Conservation (phyloP, 2,113 vertebrate genomes). For the Limnothrissa miodon region DNA sequence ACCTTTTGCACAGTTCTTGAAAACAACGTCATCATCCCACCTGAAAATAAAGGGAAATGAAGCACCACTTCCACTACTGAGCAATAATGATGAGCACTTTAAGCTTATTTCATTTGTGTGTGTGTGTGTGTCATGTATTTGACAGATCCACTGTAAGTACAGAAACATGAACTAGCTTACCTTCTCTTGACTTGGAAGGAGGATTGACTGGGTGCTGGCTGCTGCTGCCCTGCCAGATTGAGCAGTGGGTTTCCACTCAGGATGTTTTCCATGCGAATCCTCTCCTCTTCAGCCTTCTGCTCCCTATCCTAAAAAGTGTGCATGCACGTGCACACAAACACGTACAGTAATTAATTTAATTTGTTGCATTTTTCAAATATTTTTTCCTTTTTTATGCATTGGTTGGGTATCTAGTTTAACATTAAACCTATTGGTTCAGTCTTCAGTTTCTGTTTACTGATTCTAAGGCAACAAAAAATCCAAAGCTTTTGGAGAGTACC, state of each 20-base stretch:
- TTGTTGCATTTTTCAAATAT: no score
- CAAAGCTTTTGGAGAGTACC: no score
- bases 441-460: no score
- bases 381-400: no score
- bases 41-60: slow-evolving; percentile 62
- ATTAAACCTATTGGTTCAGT: no score
- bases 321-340: slow-evolving; percentile 11
- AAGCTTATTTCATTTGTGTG: neutral
- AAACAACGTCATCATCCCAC: slow-evolving; percentile 99
- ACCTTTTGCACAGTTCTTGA: slow-evolving; percentile 99
- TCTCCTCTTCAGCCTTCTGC: slow-evolving; percentile 95
- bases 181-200: slow-evolving; percentile 96
- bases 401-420: no score
- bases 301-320: slow-evolving; percentile 83
- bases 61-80: neutral
- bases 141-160: slow-evolving; percentile 10
- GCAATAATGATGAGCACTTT: neutral
- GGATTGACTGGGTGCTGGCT: slow-evolving; percentile 64
- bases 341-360: neutral
- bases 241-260: slow-evolving; percentile 93
- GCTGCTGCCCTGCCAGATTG: slow-evolving; percentile 85
- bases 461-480: no score
- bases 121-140: neutral
- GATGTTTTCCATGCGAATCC: slow-evolving; percentile 98
- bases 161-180: slow-evolving; percentile 60